These are phyloP conservation scores for Centruroides vittatus DNA, from an alignment of 1,140 invertebrate genomes.

Conservation along the genomic window DNA sequence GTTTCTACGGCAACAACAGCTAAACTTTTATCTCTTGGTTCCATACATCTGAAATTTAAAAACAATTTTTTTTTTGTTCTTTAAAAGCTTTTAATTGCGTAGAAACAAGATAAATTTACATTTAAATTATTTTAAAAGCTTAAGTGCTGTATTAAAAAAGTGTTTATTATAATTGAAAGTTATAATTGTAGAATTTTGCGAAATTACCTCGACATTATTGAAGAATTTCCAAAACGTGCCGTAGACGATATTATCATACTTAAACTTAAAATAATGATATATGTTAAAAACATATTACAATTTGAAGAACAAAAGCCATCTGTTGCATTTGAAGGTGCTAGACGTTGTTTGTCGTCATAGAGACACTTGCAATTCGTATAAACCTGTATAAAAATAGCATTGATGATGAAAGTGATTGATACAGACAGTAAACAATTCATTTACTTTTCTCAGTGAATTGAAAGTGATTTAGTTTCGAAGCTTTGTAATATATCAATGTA, in stretches of 20 bases:
- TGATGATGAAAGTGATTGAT: too few relatives aligned
- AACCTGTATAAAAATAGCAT: too few relatives aligned
- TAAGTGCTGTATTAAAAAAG: background rate
- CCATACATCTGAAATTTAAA: slow-evolving; percentile 14
- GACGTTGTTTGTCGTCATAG: too few relatives aligned
- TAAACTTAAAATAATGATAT: slow-evolving; percentile 7
- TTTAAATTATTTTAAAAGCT: background rate
- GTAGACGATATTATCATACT: slow-evolving; percentile 11
- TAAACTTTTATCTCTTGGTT: slow-evolving; percentile 17
- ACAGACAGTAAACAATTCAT: too few relatives aligned
- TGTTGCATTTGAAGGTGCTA: background rate
- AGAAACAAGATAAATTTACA: background rate
- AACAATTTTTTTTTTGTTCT: background rate
- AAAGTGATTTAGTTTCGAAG: too few relatives aligned
- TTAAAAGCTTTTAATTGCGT: too few relatives aligned
- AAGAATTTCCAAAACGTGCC: slow-evolving; percentile 8
- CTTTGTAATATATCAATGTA: too few relatives aligned
- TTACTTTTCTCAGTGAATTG: too few relatives aligned
- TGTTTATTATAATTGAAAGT: too few relatives aligned
- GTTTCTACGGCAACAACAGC: slow-evolving; percentile 13
- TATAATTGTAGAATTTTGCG: too few relatives aligned
- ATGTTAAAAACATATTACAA: slow-evolving; percentile 8
- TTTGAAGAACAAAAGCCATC: slow-evolving; percentile 7
- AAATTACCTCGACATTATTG: slow-evolving; percentile 7
- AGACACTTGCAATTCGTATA: too few relatives aligned